Evolutionary conservation across 2,113 vertebrate genomes (phyloP).

Genomic region (Macaca nemestrina): DNA sequence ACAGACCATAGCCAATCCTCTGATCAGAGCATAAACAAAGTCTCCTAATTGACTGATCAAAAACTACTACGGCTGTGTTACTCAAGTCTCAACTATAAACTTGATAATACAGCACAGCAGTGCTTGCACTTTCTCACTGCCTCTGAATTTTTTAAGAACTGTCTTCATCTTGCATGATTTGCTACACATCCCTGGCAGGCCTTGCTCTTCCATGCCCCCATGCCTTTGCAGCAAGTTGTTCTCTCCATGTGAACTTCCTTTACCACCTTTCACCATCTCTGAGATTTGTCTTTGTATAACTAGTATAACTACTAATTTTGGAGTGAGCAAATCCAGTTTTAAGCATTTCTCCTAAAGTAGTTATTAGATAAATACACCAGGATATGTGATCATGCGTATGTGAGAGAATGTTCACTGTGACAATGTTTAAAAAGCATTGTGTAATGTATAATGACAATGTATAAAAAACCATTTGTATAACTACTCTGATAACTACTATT

Average conservation of each 20-base stretch:
- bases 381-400: not conserved
- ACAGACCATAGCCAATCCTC: not conserved
- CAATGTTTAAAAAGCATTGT: not conserved
- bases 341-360: not conserved
- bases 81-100: not conserved
- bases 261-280: not conserved
- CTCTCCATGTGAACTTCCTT: not conserved
- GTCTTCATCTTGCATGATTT: not conserved
- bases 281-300: not conserved
- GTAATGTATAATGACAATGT: too few relatives aligned
- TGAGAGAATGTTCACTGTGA: not conserved
- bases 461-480: too few relatives aligned
- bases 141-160: not conserved
- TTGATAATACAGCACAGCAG: not conserved
- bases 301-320: not conserved
- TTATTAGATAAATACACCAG: not conserved
- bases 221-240: not conserved
- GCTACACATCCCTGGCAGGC: accelerated
- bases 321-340: not conserved
- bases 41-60: not conserved
- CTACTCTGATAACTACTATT: not conserved
- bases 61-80: not conserved
- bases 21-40: not conserved
- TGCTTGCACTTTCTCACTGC: not conserved
- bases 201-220: not conserved